Evolutionary conservation across 2,797 vertebrate species (phyloP).

Genomic region (Lithobates pipiens): DNA sequence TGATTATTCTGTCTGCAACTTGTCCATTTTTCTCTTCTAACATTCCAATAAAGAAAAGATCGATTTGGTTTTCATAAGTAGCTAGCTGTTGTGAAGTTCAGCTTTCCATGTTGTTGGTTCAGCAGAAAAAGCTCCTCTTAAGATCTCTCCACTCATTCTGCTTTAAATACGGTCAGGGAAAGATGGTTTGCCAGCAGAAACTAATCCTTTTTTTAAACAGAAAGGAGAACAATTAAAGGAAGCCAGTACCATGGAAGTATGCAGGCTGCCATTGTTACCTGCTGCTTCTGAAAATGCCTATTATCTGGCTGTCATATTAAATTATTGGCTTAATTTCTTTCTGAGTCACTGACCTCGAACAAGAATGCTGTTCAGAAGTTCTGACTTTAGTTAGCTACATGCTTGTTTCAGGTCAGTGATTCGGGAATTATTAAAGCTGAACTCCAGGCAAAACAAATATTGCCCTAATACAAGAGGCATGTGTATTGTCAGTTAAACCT

Average conservation of each 20-base stretch:
- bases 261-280: too few species aligned
- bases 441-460: too few species aligned
- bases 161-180: slow-evolving; percentile 6
- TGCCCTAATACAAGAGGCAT: too few species aligned
- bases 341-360: not conserved
- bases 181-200: slow-evolving; percentile 11
- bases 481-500: too few species aligned
- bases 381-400: not conserved
- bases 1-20: slow-evolving; percentile 56
- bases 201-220: not conserved
- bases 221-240: not conserved
- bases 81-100: slow-evolving; percentile 43
- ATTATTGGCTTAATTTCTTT: not conserved
- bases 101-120: slow-evolving; percentile 53
- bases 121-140: slow-evolving; percentile 37
- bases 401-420: too few species aligned
- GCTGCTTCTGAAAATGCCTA: not conserved
- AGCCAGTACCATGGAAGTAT: not conserved
- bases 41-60: slow-evolving; percentile 60
- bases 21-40: slow-evolving; percentile 57
- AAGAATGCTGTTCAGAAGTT: not conserved
- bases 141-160: not conserved
- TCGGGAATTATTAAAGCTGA: too few species aligned
- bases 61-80: slow-evolving; percentile 58
- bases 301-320: not conserved